Evolutionary conservation across 2,888 invertebrate genomes (phyloP).

Genomic region (Sinelater perroti): DNA sequence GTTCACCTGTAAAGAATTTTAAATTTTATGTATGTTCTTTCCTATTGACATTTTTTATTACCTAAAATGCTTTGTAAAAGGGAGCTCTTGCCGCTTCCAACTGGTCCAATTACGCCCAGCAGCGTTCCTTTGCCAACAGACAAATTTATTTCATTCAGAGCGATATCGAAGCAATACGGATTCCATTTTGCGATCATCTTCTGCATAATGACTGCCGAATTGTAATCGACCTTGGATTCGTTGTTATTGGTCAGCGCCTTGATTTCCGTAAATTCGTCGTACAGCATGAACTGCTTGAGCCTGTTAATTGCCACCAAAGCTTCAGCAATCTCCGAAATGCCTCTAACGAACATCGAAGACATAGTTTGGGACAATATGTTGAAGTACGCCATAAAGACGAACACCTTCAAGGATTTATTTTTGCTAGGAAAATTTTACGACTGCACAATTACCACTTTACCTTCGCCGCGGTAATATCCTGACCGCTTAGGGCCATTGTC

Average conservation of each 20-base stretch:
- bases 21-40: neutral
- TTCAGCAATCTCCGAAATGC: constrained; percentile 62
- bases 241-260: constrained; percentile 46
- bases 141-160: constrained; percentile 52
- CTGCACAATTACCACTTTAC: constrained; percentile 58
- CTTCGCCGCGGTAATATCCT: constrained; percentile 75
- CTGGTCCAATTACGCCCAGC: constrained; percentile 66
- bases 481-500: constrained; percentile 71
- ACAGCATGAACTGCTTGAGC: constrained; percentile 57
- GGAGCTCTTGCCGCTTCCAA: constrained; percentile 72
- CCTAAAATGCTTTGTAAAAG: constrained; percentile 77
- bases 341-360: constrained; percentile 66
- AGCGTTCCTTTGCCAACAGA: constrained; percentile 55
- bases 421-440: neutral
- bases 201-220: constrained; percentile 49
- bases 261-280: constrained; percentile 53
- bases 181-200: constrained; percentile 57
- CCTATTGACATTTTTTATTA: constrained; percentile 59
- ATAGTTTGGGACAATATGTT: constrained; percentile 65
- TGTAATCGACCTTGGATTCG: constrained; percentile 42
- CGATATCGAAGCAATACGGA: constrained; percentile 50
- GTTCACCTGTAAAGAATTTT: constrained; percentile 66
- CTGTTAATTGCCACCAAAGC: constrained; percentile 60
- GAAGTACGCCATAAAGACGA: constrained; percentile 67
- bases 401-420: constrained; percentile 55